phyloP scores from a whole-genome alignment of 2,113 vertebrate species.

The Bostrychus sinensis region DNA sequence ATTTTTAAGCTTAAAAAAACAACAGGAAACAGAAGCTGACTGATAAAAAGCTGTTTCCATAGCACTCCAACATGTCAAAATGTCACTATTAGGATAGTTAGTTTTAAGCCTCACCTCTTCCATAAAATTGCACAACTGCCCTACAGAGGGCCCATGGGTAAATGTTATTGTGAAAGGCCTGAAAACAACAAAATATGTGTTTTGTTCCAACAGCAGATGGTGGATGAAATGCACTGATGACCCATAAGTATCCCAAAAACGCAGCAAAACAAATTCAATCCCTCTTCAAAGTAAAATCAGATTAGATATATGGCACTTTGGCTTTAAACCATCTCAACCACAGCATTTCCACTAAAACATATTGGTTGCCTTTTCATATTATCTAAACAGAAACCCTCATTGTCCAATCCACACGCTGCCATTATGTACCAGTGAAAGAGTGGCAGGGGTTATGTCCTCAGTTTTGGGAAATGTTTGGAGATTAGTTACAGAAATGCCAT shows the following conservation, averaged over 20 bases:
- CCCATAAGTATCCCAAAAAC: not conserved
- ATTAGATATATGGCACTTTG: constrained; percentile 15
- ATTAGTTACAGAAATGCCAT: not conserved
- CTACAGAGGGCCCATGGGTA: constrained; percentile 25
- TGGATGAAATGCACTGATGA: not conserved
- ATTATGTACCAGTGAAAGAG: not conserved
- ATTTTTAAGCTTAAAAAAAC: too few relatives aligned
- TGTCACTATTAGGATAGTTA: constrained; percentile 61
- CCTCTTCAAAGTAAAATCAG: constrained; percentile 1
- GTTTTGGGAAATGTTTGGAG: not conserved
- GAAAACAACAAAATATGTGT: not conserved
- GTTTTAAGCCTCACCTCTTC: constrained; percentile 53
- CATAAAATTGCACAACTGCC: constrained; percentile 39
- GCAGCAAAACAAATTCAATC: constrained; percentile 3
- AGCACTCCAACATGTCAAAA: constrained; percentile 71
- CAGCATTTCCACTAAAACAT: constrained; percentile 29
- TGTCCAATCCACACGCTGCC: constrained; percentile 4
- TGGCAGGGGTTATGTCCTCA: constrained; percentile 29
- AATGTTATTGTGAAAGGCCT: constrained; percentile 18
- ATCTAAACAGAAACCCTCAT: constrained; percentile 34
- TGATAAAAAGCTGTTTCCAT: constrained; percentile 77
- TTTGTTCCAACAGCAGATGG: constrained; percentile 1
- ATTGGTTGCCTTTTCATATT: constrained; percentile 35
- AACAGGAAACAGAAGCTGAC: constrained; percentile 78
- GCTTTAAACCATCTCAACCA: constrained; percentile 10